Conservation (phyloP, 2,797 vertebrate species). For the Thripadectes ignobilis region DNA sequence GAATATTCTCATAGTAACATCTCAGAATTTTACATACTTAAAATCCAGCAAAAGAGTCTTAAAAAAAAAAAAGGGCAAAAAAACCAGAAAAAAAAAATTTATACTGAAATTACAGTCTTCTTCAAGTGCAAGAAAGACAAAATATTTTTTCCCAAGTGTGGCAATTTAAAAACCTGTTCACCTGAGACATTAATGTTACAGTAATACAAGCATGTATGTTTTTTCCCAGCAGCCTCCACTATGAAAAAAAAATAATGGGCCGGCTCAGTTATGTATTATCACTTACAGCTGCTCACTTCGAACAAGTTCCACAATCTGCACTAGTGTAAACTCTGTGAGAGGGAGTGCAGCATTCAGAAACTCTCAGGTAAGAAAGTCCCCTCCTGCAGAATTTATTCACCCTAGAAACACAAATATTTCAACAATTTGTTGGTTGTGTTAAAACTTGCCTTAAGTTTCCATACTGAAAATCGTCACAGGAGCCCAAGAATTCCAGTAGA, state of each 20-base stretch:
- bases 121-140: neutral
- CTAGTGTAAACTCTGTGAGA: neutral
- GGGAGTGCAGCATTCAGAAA: neutral
- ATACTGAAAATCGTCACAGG: neutral
- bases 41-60: neutral
- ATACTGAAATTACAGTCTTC: neutral
- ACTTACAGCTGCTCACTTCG: neutral
- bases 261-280: neutral
- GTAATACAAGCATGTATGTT: neutral
- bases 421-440: neutral
- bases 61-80: neutral
- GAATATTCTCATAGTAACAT: neutral
- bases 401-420: neutral
- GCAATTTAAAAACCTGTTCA: conserved; percentile 27
- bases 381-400: neutral
- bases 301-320: neutral
- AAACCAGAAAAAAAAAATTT: conserved; percentile 6
- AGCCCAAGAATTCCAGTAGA: neutral
- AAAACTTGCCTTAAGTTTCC: neutral
- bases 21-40: neutral
- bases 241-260: neutral
- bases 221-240: neutral
- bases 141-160: conserved; percentile 3
- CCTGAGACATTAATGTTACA: neutral
- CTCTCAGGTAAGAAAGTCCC: neutral